These are phyloP conservation scores for Alaudala cheleensis DNA, from an alignment of 2,113 vertebrate genomes.

Conservation along the genomic window DNA sequence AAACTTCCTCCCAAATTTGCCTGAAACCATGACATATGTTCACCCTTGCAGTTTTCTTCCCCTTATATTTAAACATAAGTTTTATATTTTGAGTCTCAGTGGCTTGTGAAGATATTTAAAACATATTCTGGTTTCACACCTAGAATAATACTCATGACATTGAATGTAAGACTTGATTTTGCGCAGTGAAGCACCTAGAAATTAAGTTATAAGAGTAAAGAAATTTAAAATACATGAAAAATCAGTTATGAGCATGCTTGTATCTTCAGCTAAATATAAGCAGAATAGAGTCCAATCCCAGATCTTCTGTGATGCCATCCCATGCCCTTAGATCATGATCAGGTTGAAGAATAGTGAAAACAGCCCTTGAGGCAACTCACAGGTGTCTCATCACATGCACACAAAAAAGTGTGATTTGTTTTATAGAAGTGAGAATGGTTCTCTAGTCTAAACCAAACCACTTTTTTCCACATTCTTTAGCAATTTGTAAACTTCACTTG, in stretches of 20 bases:
- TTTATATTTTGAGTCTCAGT: background rate
- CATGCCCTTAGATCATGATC: background rate
- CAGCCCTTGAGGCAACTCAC: background rate
- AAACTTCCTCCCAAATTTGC: too few relatives aligned
- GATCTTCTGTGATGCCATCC: background rate
- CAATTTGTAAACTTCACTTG: background rate
- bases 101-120: background rate
- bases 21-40: too few relatives aligned
- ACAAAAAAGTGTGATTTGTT: background rate
- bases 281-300: background rate
- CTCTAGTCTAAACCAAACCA: background rate
- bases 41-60: background rate
- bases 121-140: background rate
- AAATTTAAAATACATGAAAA: background rate
- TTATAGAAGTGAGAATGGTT: background rate
- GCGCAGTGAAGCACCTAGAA: background rate
- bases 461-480: background rate
- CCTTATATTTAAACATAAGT: background rate
- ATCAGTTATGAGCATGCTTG: background rate
- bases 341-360: background rate
- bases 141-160: background rate
- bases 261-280: background rate
- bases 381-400: background rate
- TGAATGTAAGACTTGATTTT: background rate
- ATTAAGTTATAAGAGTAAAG: background rate